Evolutionary conservation across 2,113 vertebrate species (phyloP).

Genomic region (Craseonycteris thonglongyai): DNA sequence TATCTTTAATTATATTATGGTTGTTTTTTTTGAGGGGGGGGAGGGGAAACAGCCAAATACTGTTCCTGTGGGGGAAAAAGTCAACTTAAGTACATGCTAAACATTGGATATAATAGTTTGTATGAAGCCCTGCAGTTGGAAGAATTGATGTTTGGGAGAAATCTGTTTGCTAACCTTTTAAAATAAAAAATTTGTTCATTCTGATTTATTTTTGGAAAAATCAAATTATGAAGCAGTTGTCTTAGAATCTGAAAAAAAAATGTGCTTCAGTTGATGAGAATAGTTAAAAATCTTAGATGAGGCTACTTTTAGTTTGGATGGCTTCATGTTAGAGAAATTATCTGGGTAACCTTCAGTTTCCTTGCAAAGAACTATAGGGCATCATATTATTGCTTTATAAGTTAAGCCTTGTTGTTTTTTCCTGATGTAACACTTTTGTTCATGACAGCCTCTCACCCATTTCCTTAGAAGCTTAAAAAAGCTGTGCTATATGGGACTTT

Average conservation of each 20-base stretch:
- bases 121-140: background rate
- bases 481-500: background rate
- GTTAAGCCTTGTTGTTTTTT: background rate
- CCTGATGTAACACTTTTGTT: background rate
- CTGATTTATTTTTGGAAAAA: background rate
- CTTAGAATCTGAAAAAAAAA: background rate
- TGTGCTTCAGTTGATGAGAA: background rate
- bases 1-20: background rate
- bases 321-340: background rate
- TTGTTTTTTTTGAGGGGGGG: background rate
- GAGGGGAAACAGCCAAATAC: too few species aligned
- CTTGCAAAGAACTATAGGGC: background rate
- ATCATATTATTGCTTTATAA: background rate
- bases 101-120: background rate
- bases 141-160: background rate
- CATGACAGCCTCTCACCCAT: background rate
- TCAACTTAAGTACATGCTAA: background rate
- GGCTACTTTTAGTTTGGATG: background rate
- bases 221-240: background rate
- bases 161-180: background rate
- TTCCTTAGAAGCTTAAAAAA: background rate
- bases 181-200: background rate
- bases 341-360: background rate
- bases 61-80: background rate
- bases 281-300: background rate